A percentile compares a stretch with the other conserved stretches of the same genome.
These are phyloP conservation scores for Odontocolon sp. DNA, from an alignment of 2,888 invertebrate species.

Conservation along the genomic window DNA sequence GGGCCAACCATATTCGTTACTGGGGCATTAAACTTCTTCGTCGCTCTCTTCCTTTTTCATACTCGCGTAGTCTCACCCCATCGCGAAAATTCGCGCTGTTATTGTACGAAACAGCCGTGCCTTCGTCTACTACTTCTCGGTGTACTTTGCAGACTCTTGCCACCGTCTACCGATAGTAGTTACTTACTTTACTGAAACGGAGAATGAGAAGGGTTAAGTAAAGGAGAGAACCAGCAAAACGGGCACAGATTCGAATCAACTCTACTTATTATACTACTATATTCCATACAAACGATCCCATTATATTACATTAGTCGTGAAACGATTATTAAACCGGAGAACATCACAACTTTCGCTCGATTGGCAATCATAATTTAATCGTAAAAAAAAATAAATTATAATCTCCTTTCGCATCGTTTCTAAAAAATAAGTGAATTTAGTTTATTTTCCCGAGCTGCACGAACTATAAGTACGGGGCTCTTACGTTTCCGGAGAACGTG, in stretches of 20 bases:
- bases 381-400: no score
- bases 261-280: no score
- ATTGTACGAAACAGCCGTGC: constrained; percentile 2
- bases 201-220: neutral
- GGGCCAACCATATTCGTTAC: constrained; percentile 7
- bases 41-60: neutral
- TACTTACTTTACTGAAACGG: neutral
- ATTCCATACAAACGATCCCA: neutral
- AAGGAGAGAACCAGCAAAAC: no score
- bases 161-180: constrained; percentile 1
- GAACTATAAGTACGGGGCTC: neutral
- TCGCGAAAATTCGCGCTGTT: neutral
- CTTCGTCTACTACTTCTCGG: neutral
- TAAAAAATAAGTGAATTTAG: no score
- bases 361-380: no score
- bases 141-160: neutral
- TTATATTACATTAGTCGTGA: neutral
- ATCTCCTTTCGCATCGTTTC: no score
- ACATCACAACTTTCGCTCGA: neutral
- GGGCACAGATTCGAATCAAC: no score
- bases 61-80: no score
- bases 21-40: neutral
- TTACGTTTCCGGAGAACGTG: neutral
- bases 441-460: neutral
- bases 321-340: neutral